Conservation (phyloP, 1,140 invertebrate species). For the Teleogryllus occipitalis region DNA sequence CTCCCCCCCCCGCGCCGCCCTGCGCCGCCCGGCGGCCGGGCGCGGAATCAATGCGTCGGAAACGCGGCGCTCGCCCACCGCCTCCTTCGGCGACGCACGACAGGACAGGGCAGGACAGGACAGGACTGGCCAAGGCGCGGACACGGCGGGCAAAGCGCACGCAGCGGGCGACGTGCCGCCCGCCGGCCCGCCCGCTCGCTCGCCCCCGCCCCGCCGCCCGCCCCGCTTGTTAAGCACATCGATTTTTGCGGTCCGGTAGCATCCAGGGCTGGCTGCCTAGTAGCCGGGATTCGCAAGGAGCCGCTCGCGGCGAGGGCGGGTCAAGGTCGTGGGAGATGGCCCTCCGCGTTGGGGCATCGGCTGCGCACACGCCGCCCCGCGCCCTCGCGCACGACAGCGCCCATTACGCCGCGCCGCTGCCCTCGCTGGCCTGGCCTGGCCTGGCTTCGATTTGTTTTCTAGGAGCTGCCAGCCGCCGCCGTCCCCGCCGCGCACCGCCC, state of each 20-base stretch:
- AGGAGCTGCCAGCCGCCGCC: background rate
- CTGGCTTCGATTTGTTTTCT: background rate
- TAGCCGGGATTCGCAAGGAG: background rate
- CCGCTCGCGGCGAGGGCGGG: no score
- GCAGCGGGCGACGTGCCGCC: no score
- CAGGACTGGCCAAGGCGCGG: background rate
- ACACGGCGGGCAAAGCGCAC: no score
- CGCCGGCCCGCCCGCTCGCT: no score
- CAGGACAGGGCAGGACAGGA: background rate
- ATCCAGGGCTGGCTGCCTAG: background rate
- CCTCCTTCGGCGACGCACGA: background rate
- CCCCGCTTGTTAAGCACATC: background rate
- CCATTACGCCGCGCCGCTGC: background rate
- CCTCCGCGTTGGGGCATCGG: background rate
- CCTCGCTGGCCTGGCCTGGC: no score
- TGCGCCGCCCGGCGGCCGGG: no score
- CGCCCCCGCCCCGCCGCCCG: no score
- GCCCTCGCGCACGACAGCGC: background rate
- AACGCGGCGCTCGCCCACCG: background rate
- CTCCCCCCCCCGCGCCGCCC: no score
- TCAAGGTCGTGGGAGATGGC: background rate
- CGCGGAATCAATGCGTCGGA: background rate
- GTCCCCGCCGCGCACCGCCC: no score
- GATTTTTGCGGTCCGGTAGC: no score
- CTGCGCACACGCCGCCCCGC: no score